Evolutionary conservation across 2,888 invertebrate genomes (phyloP).

Genomic region (Metacarcinus magister): DNA sequence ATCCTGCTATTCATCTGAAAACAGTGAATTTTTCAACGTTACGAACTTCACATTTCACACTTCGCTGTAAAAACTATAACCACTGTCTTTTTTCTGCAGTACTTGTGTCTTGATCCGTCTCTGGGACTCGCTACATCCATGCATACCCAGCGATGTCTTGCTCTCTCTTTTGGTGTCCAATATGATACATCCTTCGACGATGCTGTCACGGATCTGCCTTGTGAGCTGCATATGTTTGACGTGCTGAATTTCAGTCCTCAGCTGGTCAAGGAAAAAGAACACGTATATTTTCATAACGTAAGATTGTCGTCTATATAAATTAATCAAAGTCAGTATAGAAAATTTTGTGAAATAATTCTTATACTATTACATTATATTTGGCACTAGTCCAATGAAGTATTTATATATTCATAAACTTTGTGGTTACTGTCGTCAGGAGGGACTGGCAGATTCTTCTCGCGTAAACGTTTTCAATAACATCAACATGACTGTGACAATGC

Average conservation of each 20-base stretch:
- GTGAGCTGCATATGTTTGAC: constrained; percentile 79
- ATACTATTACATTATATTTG: neutral
- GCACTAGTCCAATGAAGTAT: too few relatives aligned
- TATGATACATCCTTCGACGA: constrained; percentile 71
- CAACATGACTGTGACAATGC: constrained; percentile 34
- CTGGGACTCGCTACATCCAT: constrained; percentile 51
- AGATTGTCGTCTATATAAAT: neutral
- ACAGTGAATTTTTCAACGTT: too few relatives aligned
- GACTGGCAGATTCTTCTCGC: neutral
- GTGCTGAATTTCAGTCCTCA: constrained; percentile 58
- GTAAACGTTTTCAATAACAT: constrained; percentile 23
- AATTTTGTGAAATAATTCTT: neutral
- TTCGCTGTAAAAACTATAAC: too few relatives aligned
- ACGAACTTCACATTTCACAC: too few relatives aligned
- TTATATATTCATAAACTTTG: too few relatives aligned
- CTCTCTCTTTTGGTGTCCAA: constrained; percentile 74
- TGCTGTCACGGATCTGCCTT: constrained; percentile 50
- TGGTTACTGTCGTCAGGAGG: constrained; percentile 17
- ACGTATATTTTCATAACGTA: constrained; percentile 69
- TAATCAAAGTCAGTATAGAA: neutral
- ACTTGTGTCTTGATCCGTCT: constrained; percentile 63
- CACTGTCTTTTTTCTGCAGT: constrained; percentile 31
- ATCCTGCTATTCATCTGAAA: too few relatives aligned
- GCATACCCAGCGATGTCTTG: constrained; percentile 55
- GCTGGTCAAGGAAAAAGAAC: neutral